phyloP scores from a whole-genome alignment of 2,888 invertebrate species.

The Linnaemya vulpina region DNA sequence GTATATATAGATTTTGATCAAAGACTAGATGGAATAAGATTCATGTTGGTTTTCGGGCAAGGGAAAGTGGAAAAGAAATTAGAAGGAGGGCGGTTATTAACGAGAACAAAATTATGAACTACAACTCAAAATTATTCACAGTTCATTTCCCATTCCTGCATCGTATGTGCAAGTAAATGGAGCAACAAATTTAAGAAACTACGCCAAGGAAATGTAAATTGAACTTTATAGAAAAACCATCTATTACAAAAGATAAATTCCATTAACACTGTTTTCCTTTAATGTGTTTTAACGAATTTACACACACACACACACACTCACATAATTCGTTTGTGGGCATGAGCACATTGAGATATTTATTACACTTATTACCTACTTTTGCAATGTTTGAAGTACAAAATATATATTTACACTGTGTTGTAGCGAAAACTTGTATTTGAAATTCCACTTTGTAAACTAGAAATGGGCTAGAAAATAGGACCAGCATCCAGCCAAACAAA shows the following conservation, averaged over 20 bases:
- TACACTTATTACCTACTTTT: slow-evolving; percentile 70
- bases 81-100: too few relatives aligned
- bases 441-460: slow-evolving; percentile 66
- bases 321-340: slow-evolving; percentile 41
- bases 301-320: slow-evolving; percentile 40
- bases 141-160: not conserved
- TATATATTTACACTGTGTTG: slow-evolving; percentile 62
- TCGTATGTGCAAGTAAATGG: not conserved
- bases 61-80: not conserved
- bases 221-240: slow-evolving; percentile 55
- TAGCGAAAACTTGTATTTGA: slow-evolving; percentile 62
- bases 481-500: slow-evolving; percentile 36
- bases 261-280: slow-evolving; percentile 44
- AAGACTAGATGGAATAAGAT: not conserved
- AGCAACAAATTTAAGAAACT: not conserved
- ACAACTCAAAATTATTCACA: too few relatives aligned
- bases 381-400: slow-evolving; percentile 65
- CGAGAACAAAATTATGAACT: too few relatives aligned
- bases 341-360: slow-evolving; percentile 66
- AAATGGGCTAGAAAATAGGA: slow-evolving; percentile 49
- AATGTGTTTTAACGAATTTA: slow-evolving; percentile 46
- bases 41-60: not conserved
- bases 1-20: too few relatives aligned
- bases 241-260: slow-evolving; percentile 60
- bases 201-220: not conserved